Base-by-base conservation (phyloP, 2,888 invertebrate genomes). In the Mythimna albipuncta region DNA sequence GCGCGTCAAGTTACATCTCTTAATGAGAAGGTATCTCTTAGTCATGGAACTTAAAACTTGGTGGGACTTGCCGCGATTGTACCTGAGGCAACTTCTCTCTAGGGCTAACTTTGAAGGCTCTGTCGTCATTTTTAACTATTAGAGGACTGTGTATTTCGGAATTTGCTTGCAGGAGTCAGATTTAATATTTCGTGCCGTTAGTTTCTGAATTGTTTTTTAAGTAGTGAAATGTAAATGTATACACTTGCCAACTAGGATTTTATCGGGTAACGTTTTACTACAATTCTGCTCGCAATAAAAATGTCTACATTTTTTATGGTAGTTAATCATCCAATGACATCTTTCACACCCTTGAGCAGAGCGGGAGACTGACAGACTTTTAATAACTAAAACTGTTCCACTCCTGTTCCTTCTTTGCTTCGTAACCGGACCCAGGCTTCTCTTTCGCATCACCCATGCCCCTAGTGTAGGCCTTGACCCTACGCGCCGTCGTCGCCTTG, bases 11-110 rank as follows among this genome's bases (percentile, higher is more conserved):
- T 69, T 62, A 75, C 47, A 47, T 63, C 65, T 75, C 47, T 19
- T 75, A 81, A 78, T 69, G 65, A 69, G 70, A 59, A 61, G 26
- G 59, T 55, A 67, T 81, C 44, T 79, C 63, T 64, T 62, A n/a
- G 38, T 50, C 57, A 10, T 16, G 10, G 38, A 69, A 62, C 26
- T 50, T 75, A 13, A 52, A 69, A 69, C 65, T 81, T 63, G 47
- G 21, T 47, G 21, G 13, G 38, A 13, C 52, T 62, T 26, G 47
- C n/a, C 6, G 26, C 52, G 16, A 4, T 6, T 11, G n/a, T 59
- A 44, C 75, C 57, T 61, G 66, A 13, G 13, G 4, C 50, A 50
- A 61, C 26, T 73, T 73, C 58, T 38, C 44, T 26, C 11, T 13
- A 54, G 41, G 13, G 16, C 9, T 44, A 68, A 61, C 54, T 79